Base-by-base conservation (phyloP, 2,113 vertebrate species). In the Psammodynastes pulverulentus region DNA sequence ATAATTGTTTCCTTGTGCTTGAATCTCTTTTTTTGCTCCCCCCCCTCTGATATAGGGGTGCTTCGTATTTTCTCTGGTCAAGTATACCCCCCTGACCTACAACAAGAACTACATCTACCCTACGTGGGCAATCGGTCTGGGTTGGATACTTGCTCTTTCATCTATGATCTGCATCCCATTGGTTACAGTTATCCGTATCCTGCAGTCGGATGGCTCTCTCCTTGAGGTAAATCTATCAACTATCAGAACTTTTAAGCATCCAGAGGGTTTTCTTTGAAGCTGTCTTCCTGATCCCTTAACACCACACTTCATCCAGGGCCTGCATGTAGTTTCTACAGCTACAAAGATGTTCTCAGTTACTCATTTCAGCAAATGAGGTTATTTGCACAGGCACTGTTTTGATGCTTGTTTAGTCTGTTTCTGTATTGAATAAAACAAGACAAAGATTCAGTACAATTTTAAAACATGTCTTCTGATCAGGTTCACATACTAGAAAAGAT, bases 141-240 rank as follows among this genome's bases (percentile, higher is more conserved):
- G 99, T 93, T 99, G 99, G 99, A 94, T 94, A 95, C 97, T 99
- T 96, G 99, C 99, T 86, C 97, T 99, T 93, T 94, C 98, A 94
- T 99, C 99, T 95, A 99, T 99, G 98, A 96, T 99, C 94, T 99
- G 99, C 93, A 98, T 99, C 98, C 99, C 99, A 84, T 96, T 99
- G 98, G 98, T 99, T 94, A 97, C 99, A 96, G 97, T 98, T 95
- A 97, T 99, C 96, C 98, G 98, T 97, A 98, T 99, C 97, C 95
- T 98, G 92, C 98, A 97, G 96, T 98, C 98, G 6, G 98, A 99
- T 49, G 99, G 99, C 91, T 97, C 99, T 0, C 97, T 99, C 93
- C 98, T 99, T 17, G 98, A 99, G 98, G 99, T 99, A 96, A 98
- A 98, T 92, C n/a, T 0, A 6, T 3, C 34, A 52, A 6, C 1